phyloP scores from a whole-genome alignment of 2,797 vertebrate genomes.

The Apogon talboti region DNA sequence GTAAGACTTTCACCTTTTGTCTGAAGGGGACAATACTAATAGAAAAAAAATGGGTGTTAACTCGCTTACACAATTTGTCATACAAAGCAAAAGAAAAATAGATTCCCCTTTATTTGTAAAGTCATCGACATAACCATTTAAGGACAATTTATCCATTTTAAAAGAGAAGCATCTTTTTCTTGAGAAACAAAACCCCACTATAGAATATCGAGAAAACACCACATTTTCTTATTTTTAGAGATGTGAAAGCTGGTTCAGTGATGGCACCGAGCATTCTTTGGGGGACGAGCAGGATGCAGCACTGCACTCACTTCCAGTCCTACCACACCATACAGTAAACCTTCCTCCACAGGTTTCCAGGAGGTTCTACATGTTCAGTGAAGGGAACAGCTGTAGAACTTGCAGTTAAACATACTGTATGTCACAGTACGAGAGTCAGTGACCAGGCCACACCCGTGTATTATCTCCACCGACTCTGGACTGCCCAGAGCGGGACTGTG shows the following conservation, averaged over 20 bases:
- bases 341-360: conserved; percentile 77
- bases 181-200: conserved; percentile 61
- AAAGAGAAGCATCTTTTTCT: conserved; percentile 70
- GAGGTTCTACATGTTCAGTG: conserved; percentile 79
- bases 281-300: conserved; percentile 87
- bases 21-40: conserved; percentile 47
- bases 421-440: conserved; percentile 62
- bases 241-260: conserved; percentile 79
- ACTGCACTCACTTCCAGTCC: conserved; percentile 83
- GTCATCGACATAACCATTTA: conserved; percentile 46
- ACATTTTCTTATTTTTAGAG: conserved; percentile 59
- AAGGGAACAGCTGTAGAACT: conserved; percentile 85
- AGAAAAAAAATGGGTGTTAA: conserved; percentile 44
- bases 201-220: conserved; percentile 82
- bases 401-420: conserved; percentile 67
- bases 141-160: conserved; percentile 53
- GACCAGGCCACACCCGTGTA: conserved; percentile 68
- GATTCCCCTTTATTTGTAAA: conserved; percentile 73
- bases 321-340: conserved; percentile 62
- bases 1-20: conserved; percentile 64
- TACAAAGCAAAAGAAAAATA: conserved; percentile 84
- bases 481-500: conserved; percentile 71
- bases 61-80: conserved; percentile 50
- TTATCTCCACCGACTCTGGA: conserved; percentile 95
- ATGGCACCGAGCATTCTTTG: conserved; percentile 92